Evolutionary conservation across 53 echinoderm and acorn worm genomes (phyloP).

Genomic region (Holothuria leucospilota): DNA sequence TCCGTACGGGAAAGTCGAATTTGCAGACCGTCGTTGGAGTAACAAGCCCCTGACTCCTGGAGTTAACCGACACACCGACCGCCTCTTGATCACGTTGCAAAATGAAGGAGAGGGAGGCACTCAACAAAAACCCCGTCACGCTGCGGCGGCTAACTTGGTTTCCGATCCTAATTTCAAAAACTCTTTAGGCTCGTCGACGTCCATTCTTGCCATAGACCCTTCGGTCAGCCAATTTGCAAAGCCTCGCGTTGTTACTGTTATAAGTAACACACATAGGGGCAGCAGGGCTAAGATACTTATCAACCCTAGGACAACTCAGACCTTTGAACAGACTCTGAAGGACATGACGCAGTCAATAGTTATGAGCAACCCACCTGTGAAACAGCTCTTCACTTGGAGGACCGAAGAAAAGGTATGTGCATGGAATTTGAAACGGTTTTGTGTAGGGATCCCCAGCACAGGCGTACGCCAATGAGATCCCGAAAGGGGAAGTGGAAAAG

Average conservation of each 20-base stretch:
- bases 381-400: conserved; percentile 85
- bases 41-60: conserved; percentile 72
- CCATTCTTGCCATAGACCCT: conserved; percentile 70
- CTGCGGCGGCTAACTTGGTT: conserved; percentile 36
- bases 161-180: background rate
- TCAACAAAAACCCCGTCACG: conserved; percentile 41
- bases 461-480: too few relatives aligned
- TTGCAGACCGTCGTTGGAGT: conserved; percentile 74
- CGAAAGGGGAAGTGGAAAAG: too few relatives aligned
- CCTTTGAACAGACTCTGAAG: conserved; percentile 82
- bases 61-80: conserved; percentile 59
- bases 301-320: conserved; percentile 91
- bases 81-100: conserved; percentile 38
- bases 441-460: too few relatives aligned
- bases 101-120: conserved; percentile 1
- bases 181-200: conserved; percentile 22
- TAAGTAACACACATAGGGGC: conserved; percentile 88
- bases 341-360: conserved; percentile 85
- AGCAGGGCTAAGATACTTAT: conserved; percentile 87
- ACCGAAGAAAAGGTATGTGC: conserved; percentile 86
- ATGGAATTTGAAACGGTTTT: background rate
- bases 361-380: conserved; percentile 81
- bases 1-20: conserved; percentile 74
- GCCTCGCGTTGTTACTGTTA: conserved; percentile 78
- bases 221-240: conserved; percentile 71